Percentiles rank a stretch among this genome's conserved stretches.
Evolutionary conservation across 2,113 vertebrate genomes (phyloP).

Genomic region (Aepyceros melampus): DNA sequence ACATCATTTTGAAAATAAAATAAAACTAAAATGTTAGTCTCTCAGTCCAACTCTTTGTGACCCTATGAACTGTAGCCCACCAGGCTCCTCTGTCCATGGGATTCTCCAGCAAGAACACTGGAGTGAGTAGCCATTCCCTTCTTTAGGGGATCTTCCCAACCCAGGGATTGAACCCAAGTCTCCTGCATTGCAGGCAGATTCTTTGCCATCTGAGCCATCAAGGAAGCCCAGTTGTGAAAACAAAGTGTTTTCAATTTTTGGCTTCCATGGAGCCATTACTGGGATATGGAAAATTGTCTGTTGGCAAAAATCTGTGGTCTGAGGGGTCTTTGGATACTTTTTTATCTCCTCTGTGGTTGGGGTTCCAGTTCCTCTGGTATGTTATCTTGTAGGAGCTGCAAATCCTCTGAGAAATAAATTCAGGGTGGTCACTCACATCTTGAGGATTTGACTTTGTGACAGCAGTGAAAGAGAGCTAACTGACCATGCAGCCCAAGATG

Average conservation of each 20-base stretch:
- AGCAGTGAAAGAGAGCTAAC: neutral
- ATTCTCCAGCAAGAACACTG: neutral
- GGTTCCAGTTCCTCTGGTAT: neutral
- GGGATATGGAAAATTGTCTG: neutral
- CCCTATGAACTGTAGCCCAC: neutral
- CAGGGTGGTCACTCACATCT: neutral
- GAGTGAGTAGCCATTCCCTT: neutral
- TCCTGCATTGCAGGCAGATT: neutral
- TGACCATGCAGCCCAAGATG: neutral
- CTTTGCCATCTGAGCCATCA: neutral
- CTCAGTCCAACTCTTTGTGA: neutral
- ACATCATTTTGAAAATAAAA: neutral
- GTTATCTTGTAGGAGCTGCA: neutral
- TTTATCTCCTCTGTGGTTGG: neutral
- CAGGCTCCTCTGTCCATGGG: neutral
- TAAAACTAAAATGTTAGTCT: neutral
- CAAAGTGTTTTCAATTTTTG: neutral
- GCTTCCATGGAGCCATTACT: neutral
- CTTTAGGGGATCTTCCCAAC: neutral
- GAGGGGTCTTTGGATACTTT: neutral
- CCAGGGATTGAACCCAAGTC: neutral
- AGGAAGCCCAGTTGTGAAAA: neutral
- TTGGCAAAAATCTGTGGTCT: neutral
- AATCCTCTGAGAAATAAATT: neutral
- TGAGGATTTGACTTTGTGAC: neutral